A percentile compares a stretch with the other conserved stretches of the same genome.
Conservation (phyloP, 2,888 invertebrate species). For the Heliconius sara region DNA sequence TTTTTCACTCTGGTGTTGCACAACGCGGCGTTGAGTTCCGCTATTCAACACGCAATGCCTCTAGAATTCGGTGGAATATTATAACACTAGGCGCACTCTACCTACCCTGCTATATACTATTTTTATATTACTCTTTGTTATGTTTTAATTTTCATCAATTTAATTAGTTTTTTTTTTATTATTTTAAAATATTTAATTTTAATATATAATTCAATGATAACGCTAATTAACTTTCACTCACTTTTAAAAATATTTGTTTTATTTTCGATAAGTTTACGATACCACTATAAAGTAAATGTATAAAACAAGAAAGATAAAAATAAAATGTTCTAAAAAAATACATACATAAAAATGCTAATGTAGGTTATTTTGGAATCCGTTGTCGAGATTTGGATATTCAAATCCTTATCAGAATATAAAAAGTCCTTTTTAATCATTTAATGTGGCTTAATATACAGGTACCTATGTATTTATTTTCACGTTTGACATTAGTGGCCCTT, state of each 20-base stretch:
- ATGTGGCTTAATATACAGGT: not conserved
- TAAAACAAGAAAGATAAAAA: not conserved
- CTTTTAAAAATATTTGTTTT: not conserved
- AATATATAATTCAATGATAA: not conserved
- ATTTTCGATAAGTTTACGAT: not conserved
- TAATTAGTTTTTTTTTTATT: not conserved
- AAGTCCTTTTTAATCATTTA: not conserved
- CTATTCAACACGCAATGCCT: too few relatives aligned
- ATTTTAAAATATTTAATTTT: not conserved
- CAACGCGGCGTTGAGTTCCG: too few relatives aligned
- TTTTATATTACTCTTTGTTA: not conserved
- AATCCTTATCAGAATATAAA: slow-evolving; percentile 3
- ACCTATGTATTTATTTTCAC: not conserved
- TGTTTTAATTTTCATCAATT: not conserved
- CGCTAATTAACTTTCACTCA: not conserved
- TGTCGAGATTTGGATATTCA: not conserved
- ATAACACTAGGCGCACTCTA: too few relatives aligned
- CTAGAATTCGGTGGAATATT: too few relatives aligned
- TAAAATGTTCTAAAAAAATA: not conserved
- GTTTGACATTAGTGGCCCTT: not conserved
- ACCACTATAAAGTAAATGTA: not conserved
- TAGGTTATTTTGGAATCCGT: not conserved
- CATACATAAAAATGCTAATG: slow-evolving; percentile 3
- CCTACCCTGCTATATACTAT: not conserved
- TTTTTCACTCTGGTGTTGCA: too few relatives aligned